A percentile compares a stretch with the other conserved stretches of the same genome.
Conservation (phyloP, 2,888 invertebrate genomes). For the Macrosiphum euphorbiae region DNA sequence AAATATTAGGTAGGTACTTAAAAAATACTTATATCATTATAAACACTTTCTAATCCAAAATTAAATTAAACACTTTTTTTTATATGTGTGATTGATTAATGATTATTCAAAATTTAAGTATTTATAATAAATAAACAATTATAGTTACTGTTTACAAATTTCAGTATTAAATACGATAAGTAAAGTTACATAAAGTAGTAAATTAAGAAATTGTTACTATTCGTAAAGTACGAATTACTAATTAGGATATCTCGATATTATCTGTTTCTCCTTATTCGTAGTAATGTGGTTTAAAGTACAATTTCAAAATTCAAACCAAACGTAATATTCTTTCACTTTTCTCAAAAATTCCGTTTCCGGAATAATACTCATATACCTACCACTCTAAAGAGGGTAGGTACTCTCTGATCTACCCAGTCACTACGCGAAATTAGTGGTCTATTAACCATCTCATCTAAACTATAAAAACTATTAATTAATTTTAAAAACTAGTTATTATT, state of each 20-base stretch:
- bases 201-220: not conserved
- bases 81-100: not conserved
- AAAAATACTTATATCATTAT: not conserved
- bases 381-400: no score
- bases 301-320: not conserved
- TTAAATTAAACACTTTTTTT: not conserved
- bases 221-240: not conserved
- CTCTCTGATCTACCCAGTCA: no score
- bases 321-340: not conserved
- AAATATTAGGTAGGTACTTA: not conserved
- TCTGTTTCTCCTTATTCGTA: not conserved
- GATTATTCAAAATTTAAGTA: not conserved
- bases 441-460: not conserved
- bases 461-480: not conserved
- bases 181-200: not conserved
- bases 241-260: not conserved
- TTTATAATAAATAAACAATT: not conserved
- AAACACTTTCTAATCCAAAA: not conserved
- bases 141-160: not conserved
- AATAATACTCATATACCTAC: not conserved
- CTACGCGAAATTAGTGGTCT: not conserved
- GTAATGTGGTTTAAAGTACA: not conserved
- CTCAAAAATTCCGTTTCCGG: not conserved
- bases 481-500: not conserved
- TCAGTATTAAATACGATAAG: not conserved